phyloP scores from a whole-genome alignment of 2,888 invertebrate species.

The Anodontia alba region DNA sequence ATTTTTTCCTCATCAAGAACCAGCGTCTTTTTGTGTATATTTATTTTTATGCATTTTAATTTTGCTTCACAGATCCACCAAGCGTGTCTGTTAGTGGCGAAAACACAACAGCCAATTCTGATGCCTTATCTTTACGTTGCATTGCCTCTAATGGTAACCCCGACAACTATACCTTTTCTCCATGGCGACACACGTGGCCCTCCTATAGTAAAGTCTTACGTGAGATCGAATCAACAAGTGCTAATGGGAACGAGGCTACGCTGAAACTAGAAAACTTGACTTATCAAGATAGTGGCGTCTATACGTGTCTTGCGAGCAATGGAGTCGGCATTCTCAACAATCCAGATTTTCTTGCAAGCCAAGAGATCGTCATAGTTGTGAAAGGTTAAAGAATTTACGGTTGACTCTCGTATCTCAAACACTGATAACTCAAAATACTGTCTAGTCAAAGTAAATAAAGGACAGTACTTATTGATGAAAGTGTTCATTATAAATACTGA shows the following conservation, averaged over 20 bases:
- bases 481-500: no score
- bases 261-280: neutral
- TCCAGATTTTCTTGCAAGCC: neutral
- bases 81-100: neutral
- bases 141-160: neutral
- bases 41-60: neutral
- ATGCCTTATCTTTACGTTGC: neutral
- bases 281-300: neutral
- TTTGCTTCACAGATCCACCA: slow-evolving; percentile 7
- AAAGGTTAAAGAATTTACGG: no score
- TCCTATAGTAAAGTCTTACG: neutral
- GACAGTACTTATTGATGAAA: no score
- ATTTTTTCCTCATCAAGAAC: no score
- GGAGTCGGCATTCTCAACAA: neutral
- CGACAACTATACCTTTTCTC: neutral
- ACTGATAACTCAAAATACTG: no score
- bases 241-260: neutral
- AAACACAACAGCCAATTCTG: neutral
- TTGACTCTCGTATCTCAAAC: no score
- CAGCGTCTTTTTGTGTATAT: no score
- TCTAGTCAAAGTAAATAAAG: no score
- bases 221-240: neutral
- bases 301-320: neutral
- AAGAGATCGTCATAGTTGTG: neutral
- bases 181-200: neutral